Base-by-base conservation (phyloP, 2,888 invertebrate species). In the Chloromyia formosa region DNA sequence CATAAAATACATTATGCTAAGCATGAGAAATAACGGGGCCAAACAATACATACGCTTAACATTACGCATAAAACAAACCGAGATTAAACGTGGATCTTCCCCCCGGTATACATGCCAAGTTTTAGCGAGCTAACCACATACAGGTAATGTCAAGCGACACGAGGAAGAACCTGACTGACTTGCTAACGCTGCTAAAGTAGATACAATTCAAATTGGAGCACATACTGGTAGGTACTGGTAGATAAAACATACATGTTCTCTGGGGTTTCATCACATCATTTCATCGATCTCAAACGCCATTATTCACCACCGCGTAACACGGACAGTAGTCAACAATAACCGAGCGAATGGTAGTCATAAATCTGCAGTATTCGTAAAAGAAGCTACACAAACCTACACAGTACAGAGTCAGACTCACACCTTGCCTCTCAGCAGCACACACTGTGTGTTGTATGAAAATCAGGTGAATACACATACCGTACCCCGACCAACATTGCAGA, bases 381-480 rank as follows among this genome's bases (percentile, higher is more conserved):
- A 62, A 16, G 40, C n/a, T 12, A 61, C 7, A 1, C 1, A 27
- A 27, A 27, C 60, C 10, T n/a, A 27, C 60, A 27, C 2, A 40
- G n/a, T 16, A 22, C 60, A 4, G 60, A 22, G 10, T 14, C 60
- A 60, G 27, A 60, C 60, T 27, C 58, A 22, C 10, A 58, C 58
- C 12, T 20, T n/a, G 27, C 27, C 27, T 4, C 27, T 35, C 2
- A 35, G 27, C 2, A 35, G 27, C 27, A 35, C 27, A 35, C 27
- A 35, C 27, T 35, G 27, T 35, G 7, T 7, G 5, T 40, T 40
- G n/a, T 40, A 69, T 27, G 68, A 18, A 54, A 69, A 69, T 69
- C 53, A 69, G 68, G 68, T 69, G 49, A 69, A 54, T 35, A 53
- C 53, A 68, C n/a, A 62, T 40, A 62, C 60, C 60, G 60, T 60